Evolutionary conservation across 1,140 invertebrate genomes (phyloP), one percentile per base, ranked within the genome.

Genomic region (Teleogryllus occipitalis): DNA sequence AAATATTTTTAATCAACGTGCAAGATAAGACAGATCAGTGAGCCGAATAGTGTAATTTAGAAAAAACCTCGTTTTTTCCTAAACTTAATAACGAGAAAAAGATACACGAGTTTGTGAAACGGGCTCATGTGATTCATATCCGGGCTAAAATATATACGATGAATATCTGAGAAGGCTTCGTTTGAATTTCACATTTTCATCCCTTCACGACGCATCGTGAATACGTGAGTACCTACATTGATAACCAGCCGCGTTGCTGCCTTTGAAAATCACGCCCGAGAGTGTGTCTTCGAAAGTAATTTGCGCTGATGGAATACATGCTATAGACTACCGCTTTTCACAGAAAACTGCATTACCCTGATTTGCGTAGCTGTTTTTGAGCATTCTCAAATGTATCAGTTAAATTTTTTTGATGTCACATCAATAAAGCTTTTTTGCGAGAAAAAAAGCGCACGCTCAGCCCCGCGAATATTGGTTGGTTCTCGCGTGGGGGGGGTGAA

Each of bases 121-220:
- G 54, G 7, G 54, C 54, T 65, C 27, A 39, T 39, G 27, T 39
- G 27, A 39, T 39, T 39, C 27, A 39, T 39, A 39, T 39, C 54
- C 54, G 0, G 2, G 54, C 18, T 65, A 65, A 65, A 65, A 65
- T 65, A 65, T 65, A 65, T 65, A 65, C 54, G 10, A 65, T 65
- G 54, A 65, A 65, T 65, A 14, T 10, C 54, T 65, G 54, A 65
- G 54, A 65, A 65, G 54, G 54, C 10, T 65, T 65, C 54, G 54
- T 65, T 65, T 65, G 54, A 65, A 65, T 65, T 65, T 10, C 54
- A 65, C 54, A 65, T 65, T 65, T 65, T 65, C 54, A 65, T 65
- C 54, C 7, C 54, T 7, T 65, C 54, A 18, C 54, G 54, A 65
- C 18, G 10, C 54, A 65, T 65, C 54, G 54, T 10, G 54, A 65